These are phyloP conservation scores for Stenichneumon culpator DNA, from an alignment of 2,888 invertebrate species.

Conservation along the genomic window DNA sequence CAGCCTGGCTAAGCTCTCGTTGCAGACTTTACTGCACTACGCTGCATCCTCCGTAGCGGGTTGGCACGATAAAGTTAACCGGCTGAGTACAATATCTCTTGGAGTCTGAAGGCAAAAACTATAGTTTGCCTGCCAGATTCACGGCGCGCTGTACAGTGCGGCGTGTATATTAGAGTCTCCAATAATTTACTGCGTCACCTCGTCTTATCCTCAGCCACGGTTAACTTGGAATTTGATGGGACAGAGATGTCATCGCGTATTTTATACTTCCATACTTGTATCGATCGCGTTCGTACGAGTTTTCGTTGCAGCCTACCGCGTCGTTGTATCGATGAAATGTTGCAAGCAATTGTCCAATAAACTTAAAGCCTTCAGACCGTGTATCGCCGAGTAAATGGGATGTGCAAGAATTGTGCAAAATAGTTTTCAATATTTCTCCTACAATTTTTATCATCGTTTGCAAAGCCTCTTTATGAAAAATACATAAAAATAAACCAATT, in stretches of 20 bases:
- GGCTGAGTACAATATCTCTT: neutral
- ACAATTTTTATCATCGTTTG: no score
- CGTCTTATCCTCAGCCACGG: constrained; percentile 9
- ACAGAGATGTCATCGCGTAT: constrained; percentile 10
- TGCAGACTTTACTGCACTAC: neutral
- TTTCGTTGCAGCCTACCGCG: neutral
- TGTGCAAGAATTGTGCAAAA: no score
- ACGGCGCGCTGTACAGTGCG: neutral
- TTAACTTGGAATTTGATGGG: constrained; percentile 25
- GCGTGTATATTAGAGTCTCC: constrained; percentile 10
- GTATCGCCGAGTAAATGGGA: no score
- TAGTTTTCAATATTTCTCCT: no score
- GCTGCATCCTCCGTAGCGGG: neutral
- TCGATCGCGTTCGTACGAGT: constrained; percentile 2
- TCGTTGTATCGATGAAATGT: neutral
- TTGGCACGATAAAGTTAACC: neutral
- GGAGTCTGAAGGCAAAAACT: neutral
- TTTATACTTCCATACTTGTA: neutral
- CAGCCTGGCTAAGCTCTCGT: neutral
- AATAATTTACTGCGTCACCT: neutral
- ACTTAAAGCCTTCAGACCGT: neutral
- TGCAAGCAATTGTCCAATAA: neutral
- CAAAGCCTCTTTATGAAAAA: no score
- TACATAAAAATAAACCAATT: no score
- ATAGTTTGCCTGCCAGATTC: neutral